Evolutionary conservation across 2,113 vertebrate genomes (phyloP).

Genomic region (Archocentrus centrarchus): DNA sequence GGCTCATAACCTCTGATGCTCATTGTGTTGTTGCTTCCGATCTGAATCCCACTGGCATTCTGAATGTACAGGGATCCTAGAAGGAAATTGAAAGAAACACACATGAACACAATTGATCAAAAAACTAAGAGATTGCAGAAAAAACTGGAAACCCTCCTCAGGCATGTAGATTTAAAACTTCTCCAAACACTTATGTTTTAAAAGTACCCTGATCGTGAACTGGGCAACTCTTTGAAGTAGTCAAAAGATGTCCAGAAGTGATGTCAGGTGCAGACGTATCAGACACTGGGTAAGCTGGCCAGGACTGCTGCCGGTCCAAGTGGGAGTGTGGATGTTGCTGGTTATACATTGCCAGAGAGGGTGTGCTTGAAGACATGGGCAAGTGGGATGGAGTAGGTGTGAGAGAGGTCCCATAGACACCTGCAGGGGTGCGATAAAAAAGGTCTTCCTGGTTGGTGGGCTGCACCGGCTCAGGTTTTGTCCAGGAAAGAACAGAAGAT

Average conservation of each 20-base stretch:
- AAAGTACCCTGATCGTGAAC: conserved; percentile 64
- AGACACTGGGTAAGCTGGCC: conserved; percentile 57
- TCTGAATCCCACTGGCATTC: conserved; percentile 80
- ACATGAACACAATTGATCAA: neutral
- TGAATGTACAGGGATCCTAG: conserved; percentile 69
- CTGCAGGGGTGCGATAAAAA: neutral
- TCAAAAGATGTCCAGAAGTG: neutral
- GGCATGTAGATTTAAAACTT: neutral
- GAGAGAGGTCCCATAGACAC: conserved; percentile 1
- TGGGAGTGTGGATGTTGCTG: conserved; percentile 49
- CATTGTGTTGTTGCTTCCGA: conserved; percentile 81
- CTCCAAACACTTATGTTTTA: neutral
- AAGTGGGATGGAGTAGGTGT: neutral
- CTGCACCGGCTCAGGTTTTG: conserved; percentile 56
- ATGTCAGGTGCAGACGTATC: conserved; percentile 62
- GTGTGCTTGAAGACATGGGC: conserved; percentile 44
- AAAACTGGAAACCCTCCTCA: neutral
- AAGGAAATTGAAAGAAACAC: conserved; percentile 11
- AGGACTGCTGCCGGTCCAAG: conserved; percentile 65
- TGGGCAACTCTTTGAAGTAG: conserved; percentile 20
- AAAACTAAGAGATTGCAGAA: neutral
- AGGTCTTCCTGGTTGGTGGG: conserved; percentile 43
- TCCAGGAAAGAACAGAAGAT: conserved; percentile 73
- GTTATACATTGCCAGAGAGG: conserved; percentile 41
- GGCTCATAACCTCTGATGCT: conserved; percentile 53